A percentile compares a stretch with the other conserved stretches of the same genome.
Conservation (phyloP, 1,140 invertebrate genomes). For the Brachionus rubens region DNA sequence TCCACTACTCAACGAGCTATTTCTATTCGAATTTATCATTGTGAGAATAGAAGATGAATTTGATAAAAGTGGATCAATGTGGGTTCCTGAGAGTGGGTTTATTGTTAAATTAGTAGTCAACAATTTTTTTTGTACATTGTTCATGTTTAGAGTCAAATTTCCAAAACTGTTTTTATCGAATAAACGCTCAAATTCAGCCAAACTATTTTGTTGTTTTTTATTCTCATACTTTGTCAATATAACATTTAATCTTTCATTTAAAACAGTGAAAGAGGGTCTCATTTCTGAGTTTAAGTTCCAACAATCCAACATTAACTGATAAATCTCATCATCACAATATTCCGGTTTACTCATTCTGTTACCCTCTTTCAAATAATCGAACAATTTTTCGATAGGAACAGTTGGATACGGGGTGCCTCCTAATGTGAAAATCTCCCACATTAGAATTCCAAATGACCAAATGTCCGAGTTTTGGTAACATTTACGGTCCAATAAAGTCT, state of each 20-base stretch:
- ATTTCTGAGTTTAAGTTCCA: slow-evolving; percentile 29
- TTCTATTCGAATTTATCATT: not conserved
- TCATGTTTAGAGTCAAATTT: not conserved
- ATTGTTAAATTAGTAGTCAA: slow-evolving; percentile 14
- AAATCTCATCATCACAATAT: slow-evolving; percentile 55
- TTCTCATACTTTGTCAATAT: slow-evolving; percentile 7
- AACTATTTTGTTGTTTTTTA: not conserved
- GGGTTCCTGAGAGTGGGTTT: not conserved
- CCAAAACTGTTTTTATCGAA: slow-evolving; percentile 29
- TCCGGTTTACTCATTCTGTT: slow-evolving; percentile 76
- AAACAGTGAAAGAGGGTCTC: not conserved
- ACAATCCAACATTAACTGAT: slow-evolving; percentile 40
- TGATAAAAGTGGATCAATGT: not conserved
- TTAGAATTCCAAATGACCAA: slow-evolving; percentile 64
- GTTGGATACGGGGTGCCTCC: slow-evolving; percentile 64
- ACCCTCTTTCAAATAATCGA: slow-evolving; percentile 78
- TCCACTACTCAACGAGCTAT: not conserved
- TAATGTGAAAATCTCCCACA: slow-evolving; percentile 65
- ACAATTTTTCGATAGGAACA: slow-evolving; percentile 68
- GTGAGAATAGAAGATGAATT: slow-evolving; percentile 17
- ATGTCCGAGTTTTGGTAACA: slow-evolving; percentile 95
- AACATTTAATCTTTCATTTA: slow-evolving; percentile 29
- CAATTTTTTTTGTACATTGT: slow-evolving; percentile 1
- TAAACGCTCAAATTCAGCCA: slow-evolving; percentile 12
- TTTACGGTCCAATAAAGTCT: slow-evolving; percentile 85